Evolutionary conservation across 1,140 invertebrate species (phyloP), one percentile per base, ranked within the genome.

Genomic region (Lamellibrachia luymesi): DNA sequence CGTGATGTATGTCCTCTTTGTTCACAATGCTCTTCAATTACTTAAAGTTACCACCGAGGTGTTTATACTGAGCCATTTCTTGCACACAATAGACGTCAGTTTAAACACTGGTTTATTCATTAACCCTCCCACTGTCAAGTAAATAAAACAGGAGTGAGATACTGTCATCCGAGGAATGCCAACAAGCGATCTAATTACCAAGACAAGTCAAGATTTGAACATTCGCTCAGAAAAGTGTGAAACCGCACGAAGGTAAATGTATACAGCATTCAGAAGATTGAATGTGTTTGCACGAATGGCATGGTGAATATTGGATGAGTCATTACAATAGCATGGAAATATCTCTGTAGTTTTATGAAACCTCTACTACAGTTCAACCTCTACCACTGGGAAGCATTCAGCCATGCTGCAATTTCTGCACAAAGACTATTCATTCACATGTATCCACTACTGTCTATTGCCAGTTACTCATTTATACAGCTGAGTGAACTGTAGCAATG

Each of bases 261-360:
- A 92, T 50, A 56, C 17, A 50, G 4, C 50, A 95, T 95, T 80
- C 64, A 80, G 64, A 80, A 80, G 64, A 10, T 22, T 4, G 64
- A 80, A 80, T 80, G 64, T 80, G 64, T 80, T 22, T 22, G 64
- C 13, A 17, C 25, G 64, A 80, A 17, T 8, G 25, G 52, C 6
- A 56, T 56, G 0, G 52, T 56, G 6, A 56, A 56, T 56, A 56
- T 56, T 56, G 52, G 64, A 22, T 22, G 13, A 2, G 13, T 22
- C 64, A 80, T 10, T 2, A 80, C 13, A 80, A 17, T 22, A 80
- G 64, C 7, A 80, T 80, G 64, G 13, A 80, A 80, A 80, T 80
- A 4, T 2, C 64, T 17, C 25, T 10, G 25, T 17, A 80, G 2
- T 4, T 10, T 80, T 6, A 80, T 80, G 7, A 17, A 56, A 8